A percentile compares a stretch with the other conserved stretches of the same genome.
These are phyloP conservation scores for Orthonevra nobilis DNA, from an alignment of 2,888 invertebrate species.

Conservation along the genomic window DNA sequence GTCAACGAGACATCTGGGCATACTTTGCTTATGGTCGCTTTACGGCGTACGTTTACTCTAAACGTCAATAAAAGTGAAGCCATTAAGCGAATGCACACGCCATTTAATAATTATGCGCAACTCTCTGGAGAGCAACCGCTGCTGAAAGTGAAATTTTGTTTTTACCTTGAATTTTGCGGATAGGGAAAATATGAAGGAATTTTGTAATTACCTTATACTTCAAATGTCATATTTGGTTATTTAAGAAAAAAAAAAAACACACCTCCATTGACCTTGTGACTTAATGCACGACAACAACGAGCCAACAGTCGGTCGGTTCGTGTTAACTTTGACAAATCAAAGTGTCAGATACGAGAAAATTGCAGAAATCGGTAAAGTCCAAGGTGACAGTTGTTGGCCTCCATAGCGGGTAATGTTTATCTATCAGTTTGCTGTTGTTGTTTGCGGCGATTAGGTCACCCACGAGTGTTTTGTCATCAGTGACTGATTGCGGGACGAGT, in stretches of 20 bases:
- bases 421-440: background rate
- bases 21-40: background rate
- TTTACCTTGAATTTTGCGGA: no score
- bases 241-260: no score
- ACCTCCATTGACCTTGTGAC: conserved; percentile 44
- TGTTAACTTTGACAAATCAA: conserved; percentile 9
- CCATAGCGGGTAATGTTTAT: background rate
- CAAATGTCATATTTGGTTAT: no score
- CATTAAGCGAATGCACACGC: conserved; percentile 34
- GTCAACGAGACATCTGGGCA: conserved; percentile 29
- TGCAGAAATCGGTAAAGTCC: conserved; percentile 30
- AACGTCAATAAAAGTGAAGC: conserved; percentile 26
- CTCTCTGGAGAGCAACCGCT: background rate
- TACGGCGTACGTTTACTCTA: conserved; percentile 28
- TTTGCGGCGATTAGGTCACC: conserved; percentile 55
- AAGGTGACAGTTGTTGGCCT: conserved; percentile 9
- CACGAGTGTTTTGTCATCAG: conserved; percentile 50
- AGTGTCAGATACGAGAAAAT: no score
- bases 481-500: background rate
- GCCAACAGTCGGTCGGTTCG: no score
- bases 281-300: conserved; percentile 15
- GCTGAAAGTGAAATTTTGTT: conserved; percentile 19
- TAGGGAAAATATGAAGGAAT: no score
- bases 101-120: conserved; percentile 25
- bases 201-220: no score